Conservation (phyloP, 2,113 vertebrate species). For the Solea solea region DNA sequence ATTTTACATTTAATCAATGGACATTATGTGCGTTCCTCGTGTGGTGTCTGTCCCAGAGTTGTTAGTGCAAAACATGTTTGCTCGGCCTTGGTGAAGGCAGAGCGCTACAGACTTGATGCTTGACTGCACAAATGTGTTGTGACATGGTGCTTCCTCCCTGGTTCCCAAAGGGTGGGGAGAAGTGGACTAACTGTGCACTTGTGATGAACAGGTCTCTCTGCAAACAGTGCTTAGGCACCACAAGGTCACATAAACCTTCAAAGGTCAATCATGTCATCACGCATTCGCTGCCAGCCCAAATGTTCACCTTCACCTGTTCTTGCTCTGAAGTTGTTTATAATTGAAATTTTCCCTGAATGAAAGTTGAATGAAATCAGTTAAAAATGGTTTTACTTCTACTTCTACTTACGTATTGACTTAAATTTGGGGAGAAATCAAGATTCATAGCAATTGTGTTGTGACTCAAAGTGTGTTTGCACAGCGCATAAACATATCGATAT, state of each 20-base stretch:
- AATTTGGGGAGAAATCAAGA: too few relatives aligned
- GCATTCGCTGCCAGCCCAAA: background rate
- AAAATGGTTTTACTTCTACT: too few relatives aligned
- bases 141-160: constrained; percentile 59
- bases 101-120: constrained; percentile 50
- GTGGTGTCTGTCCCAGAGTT: background rate
- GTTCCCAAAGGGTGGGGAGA: constrained; percentile 45
- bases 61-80: constrained; percentile 17
- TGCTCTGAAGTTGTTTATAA: background rate
- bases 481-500: too few relatives aligned
- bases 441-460: too few relatives aligned
- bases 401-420: too few relatives aligned
- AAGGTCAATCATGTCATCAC: constrained; percentile 22
- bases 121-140: constrained; percentile 58
- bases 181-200: constrained; percentile 23
- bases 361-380: too few relatives aligned
- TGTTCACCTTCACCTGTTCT: background rate
- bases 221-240: constrained; percentile 2
- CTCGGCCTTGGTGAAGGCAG: constrained; percentile 52
- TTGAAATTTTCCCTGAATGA: too few relatives aligned
- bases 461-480: too few relatives aligned
- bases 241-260: constrained; percentile 18
- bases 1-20: background rate
- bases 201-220: constrained; percentile 45
- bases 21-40: background rate